Conservation (phyloP, 2,113 vertebrate species). For the Xenopus laevis region DNA sequence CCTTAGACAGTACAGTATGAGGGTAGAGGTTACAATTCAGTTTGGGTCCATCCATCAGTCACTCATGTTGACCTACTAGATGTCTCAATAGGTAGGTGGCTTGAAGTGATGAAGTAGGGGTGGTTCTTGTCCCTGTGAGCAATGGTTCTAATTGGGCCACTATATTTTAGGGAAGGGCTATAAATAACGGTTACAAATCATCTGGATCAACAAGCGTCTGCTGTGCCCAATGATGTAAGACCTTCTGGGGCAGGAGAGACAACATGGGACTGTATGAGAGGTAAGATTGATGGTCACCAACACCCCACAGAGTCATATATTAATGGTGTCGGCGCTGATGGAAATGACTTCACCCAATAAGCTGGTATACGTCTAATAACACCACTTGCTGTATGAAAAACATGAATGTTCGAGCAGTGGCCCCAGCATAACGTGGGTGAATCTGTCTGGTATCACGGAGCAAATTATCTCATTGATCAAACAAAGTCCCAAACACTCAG, state of each 20-base stretch:
- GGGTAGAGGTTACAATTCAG: too few relatives aligned
- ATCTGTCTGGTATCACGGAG: background rate
- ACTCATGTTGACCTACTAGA: too few relatives aligned
- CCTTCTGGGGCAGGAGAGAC: background rate
- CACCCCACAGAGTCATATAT: background rate
- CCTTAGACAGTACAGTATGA: too few relatives aligned
- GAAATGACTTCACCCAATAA: background rate
- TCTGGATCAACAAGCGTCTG: background rate
- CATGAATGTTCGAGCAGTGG: background rate
- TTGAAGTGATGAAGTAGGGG: too few relatives aligned
- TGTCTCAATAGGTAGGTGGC: too few relatives aligned
- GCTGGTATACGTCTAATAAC: background rate
- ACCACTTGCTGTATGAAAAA: background rate
- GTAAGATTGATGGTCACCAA: background rate
- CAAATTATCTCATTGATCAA: constrained; percentile 19
- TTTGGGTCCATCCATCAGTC: too few relatives aligned
- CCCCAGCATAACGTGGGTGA: background rate
- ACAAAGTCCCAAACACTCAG: background rate
- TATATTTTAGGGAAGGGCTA: too few relatives aligned
- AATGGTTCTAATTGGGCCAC: too few relatives aligned
- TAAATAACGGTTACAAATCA: too few relatives aligned
- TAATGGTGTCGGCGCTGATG: background rate
- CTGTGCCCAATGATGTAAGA: background rate
- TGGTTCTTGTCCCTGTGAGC: too few relatives aligned
- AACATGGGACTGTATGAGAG: background rate